These are phyloP conservation scores for Corythornis madagascariensis DNA, from an alignment of 2,113 vertebrate species.

Conservation along the genomic window DNA sequence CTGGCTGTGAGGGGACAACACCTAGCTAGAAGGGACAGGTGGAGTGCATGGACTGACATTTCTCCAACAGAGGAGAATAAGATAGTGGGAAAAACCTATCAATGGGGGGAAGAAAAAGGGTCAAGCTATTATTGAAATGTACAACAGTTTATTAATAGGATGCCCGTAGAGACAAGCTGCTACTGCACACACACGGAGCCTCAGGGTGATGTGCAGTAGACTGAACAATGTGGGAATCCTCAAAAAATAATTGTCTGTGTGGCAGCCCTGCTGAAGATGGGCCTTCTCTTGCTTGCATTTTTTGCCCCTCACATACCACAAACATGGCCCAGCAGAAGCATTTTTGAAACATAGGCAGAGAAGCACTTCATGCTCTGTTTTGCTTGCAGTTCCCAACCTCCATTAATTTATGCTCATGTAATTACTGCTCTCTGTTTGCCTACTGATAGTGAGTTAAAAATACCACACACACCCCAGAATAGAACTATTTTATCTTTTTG, in stretches of 20 bases:
- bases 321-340: neutral
- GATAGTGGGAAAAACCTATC: neutral
- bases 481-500: neutral
- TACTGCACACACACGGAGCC: neutral
- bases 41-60: neutral
- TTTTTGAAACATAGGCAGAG: neutral
- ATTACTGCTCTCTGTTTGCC: constrained; percentile 17
- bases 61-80: neutral
- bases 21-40: neutral
- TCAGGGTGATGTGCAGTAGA: neutral
- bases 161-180: accelerated
- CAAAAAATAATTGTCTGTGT: neutral
- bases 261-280: neutral
- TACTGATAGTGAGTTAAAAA: constrained; percentile 16
- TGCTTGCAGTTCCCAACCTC: neutral
- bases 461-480: neutral
- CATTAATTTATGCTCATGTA: neutral
- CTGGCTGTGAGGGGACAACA: too few species aligned
- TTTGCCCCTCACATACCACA: neutral
- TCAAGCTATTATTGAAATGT: neutral
- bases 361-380: neutral
- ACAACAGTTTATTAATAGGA: neutral
- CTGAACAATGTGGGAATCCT: neutral
- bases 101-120: neutral
- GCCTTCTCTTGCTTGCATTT: neutral